phyloP scores from a whole-genome alignment of 2,113 vertebrate genomes.

The Thamnaconus septentrionalis region DNA sequence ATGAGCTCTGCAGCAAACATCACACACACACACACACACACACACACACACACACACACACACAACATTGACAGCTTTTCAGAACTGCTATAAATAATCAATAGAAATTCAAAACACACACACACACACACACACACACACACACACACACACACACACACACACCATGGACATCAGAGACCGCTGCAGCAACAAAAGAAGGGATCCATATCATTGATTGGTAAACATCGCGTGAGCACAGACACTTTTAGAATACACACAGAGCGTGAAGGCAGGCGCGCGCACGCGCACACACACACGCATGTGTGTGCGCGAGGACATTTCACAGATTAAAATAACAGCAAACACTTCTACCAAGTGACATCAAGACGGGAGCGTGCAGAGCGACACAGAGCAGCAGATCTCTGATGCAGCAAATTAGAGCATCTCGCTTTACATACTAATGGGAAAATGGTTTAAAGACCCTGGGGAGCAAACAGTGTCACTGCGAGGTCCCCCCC shows the following conservation, averaged over 20 bases:
- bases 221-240: slow-evolving; percentile 11
- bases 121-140: neutral
- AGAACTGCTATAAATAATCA: slow-evolving; percentile 60
- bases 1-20: too few relatives aligned
- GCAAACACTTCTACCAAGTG: slow-evolving; percentile 21
- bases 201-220: slow-evolving; percentile 62
- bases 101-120: slow-evolving; percentile 1
- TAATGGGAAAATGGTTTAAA: slow-evolving; percentile 39
- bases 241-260: too few relatives aligned
- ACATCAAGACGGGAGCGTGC: slow-evolving; percentile 14
- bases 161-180: slow-evolving; percentile 32
- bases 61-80: slow-evolving; percentile 40
- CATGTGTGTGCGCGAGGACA: slow-evolving; percentile 8
- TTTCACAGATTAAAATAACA: slow-evolving; percentile 45
- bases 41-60: slow-evolving; percentile 23
- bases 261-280: neutral
- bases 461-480: slow-evolving; percentile 20
- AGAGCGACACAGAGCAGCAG: slow-evolving; percentile 27
- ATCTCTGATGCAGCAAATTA: slow-evolving; percentile 49
- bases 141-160: slow-evolving; percentile 26
- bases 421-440: slow-evolving; percentile 34
- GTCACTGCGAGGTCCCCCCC: slow-evolving; percentile 2
- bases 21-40: slow-evolving; percentile 2
- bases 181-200: slow-evolving; percentile 55
- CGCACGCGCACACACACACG: slow-evolving; percentile 23